Evolutionary conservation across 2,888 invertebrate species (phyloP).

Genomic region (Euplagia quadripunctaria): DNA sequence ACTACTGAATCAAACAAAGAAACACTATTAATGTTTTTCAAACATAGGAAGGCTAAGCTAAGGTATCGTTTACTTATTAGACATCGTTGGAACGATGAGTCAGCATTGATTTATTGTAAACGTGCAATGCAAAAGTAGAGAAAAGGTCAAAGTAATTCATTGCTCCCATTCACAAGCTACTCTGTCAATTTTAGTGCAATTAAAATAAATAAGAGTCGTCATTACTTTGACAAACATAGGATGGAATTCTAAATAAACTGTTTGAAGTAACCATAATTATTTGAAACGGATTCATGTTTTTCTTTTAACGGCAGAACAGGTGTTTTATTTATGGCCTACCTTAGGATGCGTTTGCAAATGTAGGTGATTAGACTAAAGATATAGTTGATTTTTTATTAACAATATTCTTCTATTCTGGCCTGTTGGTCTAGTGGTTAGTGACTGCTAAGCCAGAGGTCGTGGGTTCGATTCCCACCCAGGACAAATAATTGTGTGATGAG

Average conservation of each 20-base stretch:
- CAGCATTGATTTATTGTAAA: conserved; percentile 1
- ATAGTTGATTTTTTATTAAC: background rate
- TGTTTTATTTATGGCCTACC: background rate
- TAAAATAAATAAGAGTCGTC: background rate
- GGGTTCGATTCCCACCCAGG: no score
- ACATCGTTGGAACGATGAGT: background rate
- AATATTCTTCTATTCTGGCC: background rate
- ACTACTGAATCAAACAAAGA: background rate
- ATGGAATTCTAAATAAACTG: no score
- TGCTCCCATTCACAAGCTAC: conserved; percentile 50
- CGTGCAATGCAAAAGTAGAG: conserved; percentile 23
- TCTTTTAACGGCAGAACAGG: background rate
- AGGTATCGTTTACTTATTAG: background rate
- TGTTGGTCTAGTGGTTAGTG: no score
- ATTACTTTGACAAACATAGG: background rate
- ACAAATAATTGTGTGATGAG: no score
- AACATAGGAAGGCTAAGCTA: background rate
- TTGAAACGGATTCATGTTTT: background rate
- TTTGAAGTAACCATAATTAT: no score
- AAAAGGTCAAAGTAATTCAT: conserved; percentile 58
- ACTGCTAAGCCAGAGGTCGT: no score
- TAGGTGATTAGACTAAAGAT: background rate
- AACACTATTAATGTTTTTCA: conserved; percentile 1
- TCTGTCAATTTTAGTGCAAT: conserved; percentile 25
- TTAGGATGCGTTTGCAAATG: background rate